Base-by-base conservation (phyloP, 2,797 vertebrate species). In the Sternotherus odoratus region DNA sequence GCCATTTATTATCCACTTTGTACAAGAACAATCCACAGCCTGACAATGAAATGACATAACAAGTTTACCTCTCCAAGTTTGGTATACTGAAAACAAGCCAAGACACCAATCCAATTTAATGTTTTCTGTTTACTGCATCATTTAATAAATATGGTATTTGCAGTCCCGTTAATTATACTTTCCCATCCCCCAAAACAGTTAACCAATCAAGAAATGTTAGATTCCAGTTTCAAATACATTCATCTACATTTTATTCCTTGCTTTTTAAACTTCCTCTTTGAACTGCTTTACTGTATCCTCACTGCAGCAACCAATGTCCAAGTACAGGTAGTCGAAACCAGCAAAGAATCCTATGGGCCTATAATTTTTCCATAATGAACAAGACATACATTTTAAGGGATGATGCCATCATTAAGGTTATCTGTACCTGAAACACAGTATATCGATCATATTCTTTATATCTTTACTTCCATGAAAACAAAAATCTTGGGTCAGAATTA, bases 11-110 rank as follows among this genome's bases (percentile, higher is more conserved):
- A n/a, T 28, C 83, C 88, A 84, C 16, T 30, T 86, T 50, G 10
- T 77, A 84, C 48, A 66, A 0, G 3, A 4, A 90, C 13, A 36
- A 74, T 10, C 1, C 1, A 10, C 51, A 49, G 54, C 51, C 33
- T 53, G 79, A 48, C 4, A 85, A 85, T 83, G 39, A 3, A 79
- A 21, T 50, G 15, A 28, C 51, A 48, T 43, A 24, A 24, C 23
- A 46, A 74, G 43, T 46, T 74, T 30, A 75, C 26, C 72, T 75
- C 72, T 46, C 43, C 28, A 48, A 30, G 13, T 30, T 9, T 69
- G n/a, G 19, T 39, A 10, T 69, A 69, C n/a, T 23, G 19, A 60
- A 69, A 69, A 69, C 66, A 39, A 69, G 21, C 19, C n/a, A 69
- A 39, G 66, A 69, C 5, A 69, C 21, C 19, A 43, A 43, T 46